Percentiles rank a stretch among this genome's conserved stretches.
Evolutionary conservation across 2,888 invertebrate genomes (phyloP).

Genomic region (Apamea crenata): DNA sequence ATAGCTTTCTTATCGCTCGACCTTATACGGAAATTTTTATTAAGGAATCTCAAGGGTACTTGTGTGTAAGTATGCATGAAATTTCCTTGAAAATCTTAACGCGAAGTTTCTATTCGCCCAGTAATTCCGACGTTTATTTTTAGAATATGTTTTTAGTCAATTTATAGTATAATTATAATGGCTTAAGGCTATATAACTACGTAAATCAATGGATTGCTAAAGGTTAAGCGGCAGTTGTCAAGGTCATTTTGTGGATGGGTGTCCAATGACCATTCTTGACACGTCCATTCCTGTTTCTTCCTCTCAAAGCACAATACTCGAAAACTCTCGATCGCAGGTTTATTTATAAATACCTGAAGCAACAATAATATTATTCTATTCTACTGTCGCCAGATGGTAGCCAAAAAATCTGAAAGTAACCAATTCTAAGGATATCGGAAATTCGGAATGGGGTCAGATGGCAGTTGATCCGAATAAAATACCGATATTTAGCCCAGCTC

Average conservation of each 20-base stretch:
- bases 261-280: neutral
- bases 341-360: neutral
- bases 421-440: neutral
- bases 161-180: neutral
- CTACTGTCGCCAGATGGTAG: neutral
- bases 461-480: conserved; percentile 3
- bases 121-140: conserved; percentile 4
- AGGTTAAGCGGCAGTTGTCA: neutral
- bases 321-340: neutral
- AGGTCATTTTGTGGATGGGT: neutral
- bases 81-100: conserved; percentile 8
- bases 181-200: too few species aligned
- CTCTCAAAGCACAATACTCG: neutral
- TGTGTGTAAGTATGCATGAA: conserved; percentile 4
- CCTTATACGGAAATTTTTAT: conserved; percentile 32
- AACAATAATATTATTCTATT: neutral
- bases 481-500: neutral
- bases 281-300: neutral
- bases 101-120: neutral
- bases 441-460: neutral
- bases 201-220: neutral
- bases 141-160: neutral
- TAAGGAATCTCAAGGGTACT: conserved; percentile 35
- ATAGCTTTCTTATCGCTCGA: conserved; percentile 57
- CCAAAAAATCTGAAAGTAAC: neutral